Evolutionary conservation across 2,888 invertebrate species (phyloP).

Genomic region (Drosophila nr. fundita): DNA sequence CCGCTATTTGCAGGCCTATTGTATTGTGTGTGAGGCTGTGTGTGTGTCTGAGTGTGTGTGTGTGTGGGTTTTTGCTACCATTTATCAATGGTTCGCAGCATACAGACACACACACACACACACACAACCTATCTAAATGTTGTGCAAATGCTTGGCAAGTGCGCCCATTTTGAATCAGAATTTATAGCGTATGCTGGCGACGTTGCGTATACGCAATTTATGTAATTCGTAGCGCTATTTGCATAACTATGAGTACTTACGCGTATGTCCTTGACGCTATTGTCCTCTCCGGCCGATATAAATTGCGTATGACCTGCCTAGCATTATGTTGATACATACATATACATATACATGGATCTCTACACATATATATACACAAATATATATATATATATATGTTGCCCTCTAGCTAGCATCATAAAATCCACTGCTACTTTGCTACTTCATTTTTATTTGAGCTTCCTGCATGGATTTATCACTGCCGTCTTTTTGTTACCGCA

Average conservation of each 20-base stretch:
- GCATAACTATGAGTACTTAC: constrained; percentile 67
- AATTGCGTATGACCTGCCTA: constrained; percentile 24
- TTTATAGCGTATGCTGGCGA: constrained; percentile 63
- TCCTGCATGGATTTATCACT: constrained; percentile 62
- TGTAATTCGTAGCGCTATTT: constrained; percentile 76
- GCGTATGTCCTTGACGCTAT: constrained; percentile 39
- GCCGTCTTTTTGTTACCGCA: constrained; percentile 55
- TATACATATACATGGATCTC: neutral
- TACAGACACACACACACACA: constrained; percentile 19
- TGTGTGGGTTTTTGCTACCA: constrained; percentile 45
- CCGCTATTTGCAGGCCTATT: constrained; percentile 78
- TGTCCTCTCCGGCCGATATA: constrained; percentile 12
- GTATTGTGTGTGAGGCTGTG: constrained; percentile 40
- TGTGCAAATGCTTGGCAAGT: constrained; percentile 69
- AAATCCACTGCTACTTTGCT: constrained; percentile 49
- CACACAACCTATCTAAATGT: constrained; percentile 67
- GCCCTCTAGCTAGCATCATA: constrained; percentile 30
- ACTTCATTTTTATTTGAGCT: constrained; percentile 64
- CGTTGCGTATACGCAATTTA: constrained; percentile 78
- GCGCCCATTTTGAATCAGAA: constrained; percentile 71
- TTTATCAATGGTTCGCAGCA: constrained; percentile 52
- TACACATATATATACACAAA: neutral
- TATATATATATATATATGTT: neutral
- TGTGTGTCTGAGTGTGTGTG: neutral
- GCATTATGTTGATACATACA: constrained; percentile 36